These are phyloP conservation scores for Helicoverpa assulta DNA, from an alignment of 2,888 invertebrate genomes.

Conservation along the genomic window DNA sequence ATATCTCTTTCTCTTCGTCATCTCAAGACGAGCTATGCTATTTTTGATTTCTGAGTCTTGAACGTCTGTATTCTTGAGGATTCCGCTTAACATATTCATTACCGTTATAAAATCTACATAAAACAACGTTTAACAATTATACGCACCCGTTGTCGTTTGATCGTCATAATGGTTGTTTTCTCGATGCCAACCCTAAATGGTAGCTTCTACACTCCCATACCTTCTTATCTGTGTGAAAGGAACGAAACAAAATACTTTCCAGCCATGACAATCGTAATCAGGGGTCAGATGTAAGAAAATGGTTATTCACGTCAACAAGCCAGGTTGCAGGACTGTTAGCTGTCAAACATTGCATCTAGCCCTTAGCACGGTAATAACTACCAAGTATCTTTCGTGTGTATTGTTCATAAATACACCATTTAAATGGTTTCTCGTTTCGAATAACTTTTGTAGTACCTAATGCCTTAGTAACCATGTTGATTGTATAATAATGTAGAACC, in stretches of 20 bases:
- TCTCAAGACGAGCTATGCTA: slow-evolving; percentile 11
- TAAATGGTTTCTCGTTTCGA: neutral
- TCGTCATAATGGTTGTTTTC: slow-evolving; percentile 25
- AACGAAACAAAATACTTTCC: neutral
- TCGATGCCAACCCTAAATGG: neutral
- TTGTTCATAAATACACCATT: neutral
- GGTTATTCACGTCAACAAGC: too few relatives aligned
- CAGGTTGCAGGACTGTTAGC: too few relatives aligned
- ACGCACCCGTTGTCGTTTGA: slow-evolving; percentile 28
- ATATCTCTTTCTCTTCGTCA: slow-evolving; percentile 17
- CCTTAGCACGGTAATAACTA: too few relatives aligned
- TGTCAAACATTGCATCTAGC: too few relatives aligned
- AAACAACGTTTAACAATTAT: slow-evolving; percentile 30
- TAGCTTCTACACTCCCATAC: neutral
- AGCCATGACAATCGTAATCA: neutral
- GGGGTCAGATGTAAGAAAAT: too few relatives aligned
- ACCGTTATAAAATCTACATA: slow-evolving; percentile 44
- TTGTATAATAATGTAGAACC: slow-evolving; percentile 17
- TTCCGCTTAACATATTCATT: slow-evolving; percentile 34
- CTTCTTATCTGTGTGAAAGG: slow-evolving; percentile 1
- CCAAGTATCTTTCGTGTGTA: too few relatives aligned
- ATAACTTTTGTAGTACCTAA: slow-evolving; percentile 4
- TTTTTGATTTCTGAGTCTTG: slow-evolving; percentile 26
- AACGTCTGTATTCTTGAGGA: slow-evolving; percentile 2
- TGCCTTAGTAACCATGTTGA: slow-evolving; percentile 13